Base-by-base conservation (phyloP, 2,888 invertebrate species). In the Philereme vetulata region DNA sequence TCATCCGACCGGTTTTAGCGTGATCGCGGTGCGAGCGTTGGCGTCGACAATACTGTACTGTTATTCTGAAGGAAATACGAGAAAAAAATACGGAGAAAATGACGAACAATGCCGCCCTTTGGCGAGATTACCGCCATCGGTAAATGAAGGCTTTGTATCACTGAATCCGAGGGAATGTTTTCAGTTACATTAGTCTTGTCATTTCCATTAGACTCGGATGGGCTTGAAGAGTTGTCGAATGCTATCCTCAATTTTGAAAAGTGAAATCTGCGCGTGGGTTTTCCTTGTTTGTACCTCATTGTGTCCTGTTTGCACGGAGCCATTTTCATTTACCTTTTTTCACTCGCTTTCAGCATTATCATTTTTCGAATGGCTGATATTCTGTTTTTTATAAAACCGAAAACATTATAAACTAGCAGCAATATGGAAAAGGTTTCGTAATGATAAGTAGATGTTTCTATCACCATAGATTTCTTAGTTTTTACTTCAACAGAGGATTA, bases 81-180 rank as follows among this genome's bases (percentile, higher is more conserved):
- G 81, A 85, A 84, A 82, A 53, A 77, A 77, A 77, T 78, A 81
- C 72, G 80, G 85, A 87, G 88, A 85, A 88, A 89, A 89, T 87
- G 81, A 86, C 83, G 90, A 90, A 91, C 91, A 91, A 92, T 90
- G 81, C 82, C 82, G 86, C 89, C 90, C 91, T 88, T 86, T 86
- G 90, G 86, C 88, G 88, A 86, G 87, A 90, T 91, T 89, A 89
- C 90, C 90, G 91, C 90, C 91, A 87, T 90, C 91, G 84, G 88
- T 85, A 89, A 90, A 92, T 90, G 91, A 90, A 87, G 80, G 91
- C 90, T 91, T 92, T 91, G 91, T 91, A 82, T 21, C 21, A 21
- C 21, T 21, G 21, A 21, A 21, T 80, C 80, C 85, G 78, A 78
- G 81, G 84, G 84, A 38, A 86, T 86, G 87, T 86, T 86, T 85